phyloP scores from a whole-genome alignment of 2,797 vertebrate genomes.

The Cossypha niveicapilla region DNA sequence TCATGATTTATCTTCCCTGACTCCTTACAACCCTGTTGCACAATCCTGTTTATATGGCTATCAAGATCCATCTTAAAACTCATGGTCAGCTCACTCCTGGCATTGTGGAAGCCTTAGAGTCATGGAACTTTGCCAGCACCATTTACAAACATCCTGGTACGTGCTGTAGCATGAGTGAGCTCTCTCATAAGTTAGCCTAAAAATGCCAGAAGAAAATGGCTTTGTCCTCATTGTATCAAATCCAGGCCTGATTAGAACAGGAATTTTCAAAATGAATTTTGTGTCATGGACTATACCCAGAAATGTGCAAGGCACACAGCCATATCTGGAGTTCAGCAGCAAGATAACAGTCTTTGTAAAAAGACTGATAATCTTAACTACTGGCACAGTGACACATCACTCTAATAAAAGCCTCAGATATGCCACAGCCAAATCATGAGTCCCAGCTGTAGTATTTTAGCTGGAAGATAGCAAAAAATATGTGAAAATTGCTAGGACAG shows the following conservation, averaged over 20 bases:
- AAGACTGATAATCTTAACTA: not conserved
- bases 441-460: not conserved
- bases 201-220: not conserved
- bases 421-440: not conserved
- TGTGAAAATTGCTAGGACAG: not conserved
- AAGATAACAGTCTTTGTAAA: not conserved
- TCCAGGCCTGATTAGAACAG: not conserved
- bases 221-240: not conserved
- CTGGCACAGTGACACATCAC: not conserved
- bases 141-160: not conserved
- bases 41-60: not conserved
- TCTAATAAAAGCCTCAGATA: not conserved
- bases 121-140: not conserved
- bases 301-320: conserved; percentile 6
- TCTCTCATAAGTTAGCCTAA: not conserved
- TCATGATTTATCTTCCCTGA: not conserved
- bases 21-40: not conserved
- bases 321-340: not conserved
- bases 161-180: not conserved
- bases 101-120: not conserved
- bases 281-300: not conserved
- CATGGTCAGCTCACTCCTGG: not conserved
- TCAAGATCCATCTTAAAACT: not conserved
- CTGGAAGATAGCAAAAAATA: not conserved
- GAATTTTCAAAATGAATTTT: conserved; percentile 18